phyloP scores from a whole-genome alignment of 1,140 invertebrate species.

The Musca domestica region DNA sequence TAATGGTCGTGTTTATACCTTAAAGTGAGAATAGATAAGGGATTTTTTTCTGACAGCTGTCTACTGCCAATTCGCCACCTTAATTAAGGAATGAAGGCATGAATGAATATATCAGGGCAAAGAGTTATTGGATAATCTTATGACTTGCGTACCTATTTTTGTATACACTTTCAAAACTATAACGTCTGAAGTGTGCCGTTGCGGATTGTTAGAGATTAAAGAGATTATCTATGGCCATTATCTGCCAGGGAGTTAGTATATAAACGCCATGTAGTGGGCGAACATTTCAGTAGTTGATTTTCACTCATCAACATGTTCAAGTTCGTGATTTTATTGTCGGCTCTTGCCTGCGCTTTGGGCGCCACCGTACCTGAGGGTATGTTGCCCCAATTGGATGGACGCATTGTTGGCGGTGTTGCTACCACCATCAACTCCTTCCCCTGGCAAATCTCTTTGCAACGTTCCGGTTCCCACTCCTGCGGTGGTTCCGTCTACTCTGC shows the following conservation, averaged over 20 bases:
- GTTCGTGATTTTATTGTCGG: conserved; percentile 48
- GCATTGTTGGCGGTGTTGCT: conserved; percentile 24
- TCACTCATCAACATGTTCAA: conserved; percentile 40
- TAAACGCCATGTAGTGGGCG: background rate
- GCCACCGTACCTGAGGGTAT: conserved; percentile 30
- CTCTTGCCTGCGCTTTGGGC: conserved; percentile 41
- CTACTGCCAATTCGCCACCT: no score
- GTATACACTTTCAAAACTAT: no score
- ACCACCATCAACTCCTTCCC: conserved; percentile 35
- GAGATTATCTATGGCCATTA: no score
- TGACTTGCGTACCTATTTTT: no score
- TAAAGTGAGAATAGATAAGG: no score
- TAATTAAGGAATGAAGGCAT: no score
- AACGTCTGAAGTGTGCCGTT: no score
- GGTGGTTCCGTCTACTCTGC: conserved; percentile 60
- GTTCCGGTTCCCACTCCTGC: conserved; percentile 53
- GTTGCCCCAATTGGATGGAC: conserved; percentile 24
- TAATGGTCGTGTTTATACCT: no score
- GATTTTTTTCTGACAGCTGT: no score
- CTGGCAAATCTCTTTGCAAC: conserved; percentile 47
- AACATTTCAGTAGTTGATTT: conserved; percentile 10
- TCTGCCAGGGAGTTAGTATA: no score
- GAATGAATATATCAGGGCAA: background rate
- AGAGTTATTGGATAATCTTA: background rate
- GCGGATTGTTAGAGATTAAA: no score